Evolutionary conservation across 1,140 invertebrate species (phyloP).

Genomic region (Drosophila lacertosa): DNA sequence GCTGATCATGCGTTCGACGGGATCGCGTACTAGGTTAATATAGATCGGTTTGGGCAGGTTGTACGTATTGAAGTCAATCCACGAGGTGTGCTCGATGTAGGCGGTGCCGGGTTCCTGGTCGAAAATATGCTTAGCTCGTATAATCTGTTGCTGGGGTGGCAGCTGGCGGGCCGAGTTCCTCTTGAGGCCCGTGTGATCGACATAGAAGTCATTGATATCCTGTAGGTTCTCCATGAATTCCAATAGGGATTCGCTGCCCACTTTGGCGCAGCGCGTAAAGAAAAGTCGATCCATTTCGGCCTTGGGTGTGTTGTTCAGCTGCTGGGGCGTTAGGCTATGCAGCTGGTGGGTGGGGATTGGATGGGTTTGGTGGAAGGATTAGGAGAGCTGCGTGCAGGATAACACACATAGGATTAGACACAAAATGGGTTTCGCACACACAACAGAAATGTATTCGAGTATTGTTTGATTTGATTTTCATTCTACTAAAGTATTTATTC

Average conservation of each 20-base stretch:
- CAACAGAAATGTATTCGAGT: slow-evolving; percentile 13
- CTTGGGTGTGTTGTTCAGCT: slow-evolving; percentile 64
- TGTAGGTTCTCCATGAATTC: slow-evolving; percentile 89
- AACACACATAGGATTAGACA: slow-evolving; percentile 31
- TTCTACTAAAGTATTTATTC: slow-evolving; percentile 12
- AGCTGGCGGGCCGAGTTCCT: slow-evolving; percentile 47
- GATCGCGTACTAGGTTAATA: slow-evolving; percentile 94
- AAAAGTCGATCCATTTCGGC: slow-evolving; percentile 88
- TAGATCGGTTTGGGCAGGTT: slow-evolving; percentile 92
- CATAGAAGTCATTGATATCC: slow-evolving; percentile 53
- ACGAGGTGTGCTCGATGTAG: slow-evolving; percentile 92
- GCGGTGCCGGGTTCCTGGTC: slow-evolving; percentile 85
- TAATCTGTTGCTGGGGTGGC: slow-evolving; percentile 84
- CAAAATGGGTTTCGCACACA: slow-evolving; percentile 13
- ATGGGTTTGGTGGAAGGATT: slow-evolving; percentile 26
- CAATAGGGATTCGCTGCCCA: slow-evolving; percentile 94
- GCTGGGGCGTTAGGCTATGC: slow-evolving; percentile 43
- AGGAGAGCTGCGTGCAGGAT: slow-evolving; percentile 15
- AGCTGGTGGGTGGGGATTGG: slow-evolving; percentile 35
- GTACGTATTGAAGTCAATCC: slow-evolving; percentile 86
- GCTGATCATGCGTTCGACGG: slow-evolving; percentile 94
- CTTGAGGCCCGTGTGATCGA: slow-evolving; percentile 53
- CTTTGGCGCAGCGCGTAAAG: slow-evolving; percentile 95
- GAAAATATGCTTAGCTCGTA: slow-evolving; percentile 85
- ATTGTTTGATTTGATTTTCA: neutral